Conservation (phyloP, 2,113 vertebrate species). For the Oostethus manadensis region DNA sequence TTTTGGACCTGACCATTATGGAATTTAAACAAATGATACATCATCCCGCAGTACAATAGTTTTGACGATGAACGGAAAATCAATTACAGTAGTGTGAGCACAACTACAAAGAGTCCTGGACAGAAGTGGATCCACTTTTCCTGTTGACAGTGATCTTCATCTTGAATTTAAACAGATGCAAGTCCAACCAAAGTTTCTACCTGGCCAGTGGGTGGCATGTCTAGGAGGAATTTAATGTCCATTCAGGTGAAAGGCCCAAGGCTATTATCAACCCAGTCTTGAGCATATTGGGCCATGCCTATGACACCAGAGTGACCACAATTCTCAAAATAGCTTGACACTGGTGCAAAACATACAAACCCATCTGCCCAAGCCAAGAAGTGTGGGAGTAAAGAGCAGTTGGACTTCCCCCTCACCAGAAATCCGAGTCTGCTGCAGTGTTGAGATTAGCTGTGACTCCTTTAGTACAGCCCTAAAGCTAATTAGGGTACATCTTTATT, state of each 20-base stretch:
- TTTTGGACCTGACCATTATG: neutral
- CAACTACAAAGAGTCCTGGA: neutral
- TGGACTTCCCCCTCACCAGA: constrained; percentile 14
- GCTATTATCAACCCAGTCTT: constrained; percentile 28
- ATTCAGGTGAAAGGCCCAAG: constrained; percentile 42
- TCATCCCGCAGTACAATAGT: neutral
- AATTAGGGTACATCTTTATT: constrained; percentile 42
- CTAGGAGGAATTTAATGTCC: constrained; percentile 36
- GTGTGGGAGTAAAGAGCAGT: constrained; percentile 27
- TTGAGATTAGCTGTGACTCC: constrained; percentile 56
- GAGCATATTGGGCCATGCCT: constrained; percentile 41
- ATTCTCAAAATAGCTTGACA: constrained; percentile 42
- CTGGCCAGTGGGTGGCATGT: constrained; percentile 6
- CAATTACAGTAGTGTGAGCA: neutral
- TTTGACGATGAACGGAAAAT: neutral
- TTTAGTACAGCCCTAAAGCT: constrained; percentile 67
- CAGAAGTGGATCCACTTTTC: constrained; percentile 14
- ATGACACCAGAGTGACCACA: constrained; percentile 42
- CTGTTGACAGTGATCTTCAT: constrained; percentile 28
- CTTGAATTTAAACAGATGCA: constrained; percentile 31
- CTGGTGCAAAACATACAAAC: constrained; percentile 17
- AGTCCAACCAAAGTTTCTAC: constrained; percentile 2
- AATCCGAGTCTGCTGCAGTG: constrained; percentile 18
- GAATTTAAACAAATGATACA: neutral
- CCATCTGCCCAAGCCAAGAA: constrained; percentile 30